phyloP scores from a whole-genome alignment of 1,140 invertebrate genomes.

The Eulimnadia texana region DNA sequence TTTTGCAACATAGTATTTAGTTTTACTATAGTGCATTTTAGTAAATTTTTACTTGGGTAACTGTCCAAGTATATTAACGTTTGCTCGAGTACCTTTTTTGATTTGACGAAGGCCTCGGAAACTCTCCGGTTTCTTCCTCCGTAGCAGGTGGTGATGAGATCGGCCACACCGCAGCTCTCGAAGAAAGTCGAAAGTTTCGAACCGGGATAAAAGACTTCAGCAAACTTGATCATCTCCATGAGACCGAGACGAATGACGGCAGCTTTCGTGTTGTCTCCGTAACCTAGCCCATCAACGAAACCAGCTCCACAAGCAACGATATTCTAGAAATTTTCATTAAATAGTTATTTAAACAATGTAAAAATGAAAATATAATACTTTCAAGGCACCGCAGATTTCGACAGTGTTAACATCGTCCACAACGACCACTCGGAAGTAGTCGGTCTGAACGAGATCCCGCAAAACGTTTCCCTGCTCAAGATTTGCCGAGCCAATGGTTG shows the following conservation, averaged over 20 bases:
- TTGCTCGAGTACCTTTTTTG: constrained; percentile 78
- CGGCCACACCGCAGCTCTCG: constrained; percentile 96
- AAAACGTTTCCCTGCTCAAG: constrained; percentile 52
- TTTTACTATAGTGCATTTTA: too few relatives aligned
- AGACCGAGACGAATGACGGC: constrained; percentile 95
- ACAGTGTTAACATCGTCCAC: constrained; percentile 91
- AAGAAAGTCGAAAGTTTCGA: constrained; percentile 81
- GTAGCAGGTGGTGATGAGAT: constrained; percentile 97
- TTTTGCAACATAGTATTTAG: too few relatives aligned
- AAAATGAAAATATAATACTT: constrained; percentile 41
- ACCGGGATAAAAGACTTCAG: constrained; percentile 36
- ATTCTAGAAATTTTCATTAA: constrained; percentile 76
- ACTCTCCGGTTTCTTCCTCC: constrained; percentile 91
- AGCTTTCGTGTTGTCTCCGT: constrained; percentile 97
- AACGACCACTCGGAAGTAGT: constrained; percentile 92
- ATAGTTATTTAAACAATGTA: constrained; percentile 9
- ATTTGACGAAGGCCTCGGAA: constrained; percentile 86
- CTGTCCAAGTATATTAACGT: too few relatives aligned
- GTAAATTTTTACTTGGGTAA: too few relatives aligned
- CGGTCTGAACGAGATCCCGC: constrained; percentile 82
- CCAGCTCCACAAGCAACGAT: constrained; percentile 97
- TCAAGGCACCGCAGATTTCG: constrained; percentile 95
- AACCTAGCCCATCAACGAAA: constrained; percentile 85
- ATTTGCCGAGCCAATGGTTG: constrained; percentile 66
- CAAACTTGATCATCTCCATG: constrained; percentile 95